A percentile compares a stretch with the other conserved stretches of the same genome.
phyloP scores from a whole-genome alignment of 2,888 invertebrate species.

The Harpalus rufipes region DNA sequence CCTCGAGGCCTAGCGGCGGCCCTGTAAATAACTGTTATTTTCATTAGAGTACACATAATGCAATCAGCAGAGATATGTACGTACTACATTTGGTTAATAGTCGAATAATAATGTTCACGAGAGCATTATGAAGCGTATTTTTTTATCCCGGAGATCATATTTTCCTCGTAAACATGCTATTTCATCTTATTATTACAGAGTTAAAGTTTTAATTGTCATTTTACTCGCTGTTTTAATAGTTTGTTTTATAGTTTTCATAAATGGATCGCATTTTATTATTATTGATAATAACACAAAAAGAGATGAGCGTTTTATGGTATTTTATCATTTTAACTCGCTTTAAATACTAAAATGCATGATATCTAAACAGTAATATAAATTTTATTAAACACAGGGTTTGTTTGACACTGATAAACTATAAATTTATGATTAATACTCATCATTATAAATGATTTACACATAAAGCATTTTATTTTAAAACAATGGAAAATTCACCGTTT shows the following conservation, averaged over 20 bases:
- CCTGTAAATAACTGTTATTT: no score
- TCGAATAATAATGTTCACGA: no score
- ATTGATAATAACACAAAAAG: background rate
- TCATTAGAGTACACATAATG: no score
- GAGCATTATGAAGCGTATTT: background rate
- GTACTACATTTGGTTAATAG: no score
- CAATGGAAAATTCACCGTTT: background rate
- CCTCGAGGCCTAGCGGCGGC: no score
- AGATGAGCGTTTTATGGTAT: background rate
- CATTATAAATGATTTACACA: background rate
- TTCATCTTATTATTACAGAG: slow-evolving; percentile 11
- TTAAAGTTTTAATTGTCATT: slow-evolving; percentile 38
- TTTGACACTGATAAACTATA: slow-evolving; percentile 2
- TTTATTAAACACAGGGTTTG: background rate
- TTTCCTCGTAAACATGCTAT: slow-evolving; percentile 24
- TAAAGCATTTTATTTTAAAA: background rate
- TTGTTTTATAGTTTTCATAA: slow-evolving; percentile 7
- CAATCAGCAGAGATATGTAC: no score
- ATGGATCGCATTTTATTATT: slow-evolving; percentile 2
- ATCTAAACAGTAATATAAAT: slow-evolving; percentile 7
- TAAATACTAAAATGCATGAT: slow-evolving; percentile 3
- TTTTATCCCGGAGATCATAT: background rate
- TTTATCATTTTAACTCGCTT: slow-evolving; percentile 3
- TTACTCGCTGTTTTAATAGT: slow-evolving; percentile 13
- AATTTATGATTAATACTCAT: slow-evolving; percentile 5